phyloP scores from a whole-genome alignment of 2,888 invertebrate genomes.

The Sialis lutaria region DNA sequence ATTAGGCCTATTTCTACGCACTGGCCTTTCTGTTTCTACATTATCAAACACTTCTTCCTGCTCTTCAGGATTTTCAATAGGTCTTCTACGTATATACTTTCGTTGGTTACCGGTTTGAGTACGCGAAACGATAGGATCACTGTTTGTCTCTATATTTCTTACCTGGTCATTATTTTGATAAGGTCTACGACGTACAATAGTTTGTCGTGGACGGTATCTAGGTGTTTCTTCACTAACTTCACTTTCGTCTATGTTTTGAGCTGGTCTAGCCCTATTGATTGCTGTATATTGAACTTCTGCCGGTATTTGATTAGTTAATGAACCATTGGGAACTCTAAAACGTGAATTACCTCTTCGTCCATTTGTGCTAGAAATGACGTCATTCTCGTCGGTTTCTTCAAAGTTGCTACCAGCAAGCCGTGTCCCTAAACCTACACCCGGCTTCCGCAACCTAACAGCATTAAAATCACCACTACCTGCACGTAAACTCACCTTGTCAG shows the following conservation, averaged over 20 bases:
- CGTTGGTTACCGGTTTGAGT: background rate
- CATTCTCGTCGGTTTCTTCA: slow-evolving; percentile 7
- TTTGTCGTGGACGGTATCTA: background rate
- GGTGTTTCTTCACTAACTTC: background rate
- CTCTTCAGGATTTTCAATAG: background rate
- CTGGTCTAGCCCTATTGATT: background rate
- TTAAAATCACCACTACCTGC: slow-evolving; percentile 7
- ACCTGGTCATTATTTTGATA: background rate
- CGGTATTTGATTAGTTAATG: background rate
- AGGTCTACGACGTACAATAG: background rate
- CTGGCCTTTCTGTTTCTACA: slow-evolving; percentile 5
- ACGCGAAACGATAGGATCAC: background rate
- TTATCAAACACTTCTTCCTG: background rate
- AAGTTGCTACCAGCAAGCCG: slow-evolving; percentile 5
- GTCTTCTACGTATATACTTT: background rate
- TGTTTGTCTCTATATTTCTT: background rate
- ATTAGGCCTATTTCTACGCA: slow-evolving; percentile 22
- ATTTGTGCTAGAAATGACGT: slow-evolving; percentile 10
- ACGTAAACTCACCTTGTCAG: slow-evolving; percentile 11
- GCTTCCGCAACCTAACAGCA: slow-evolving; percentile 2
- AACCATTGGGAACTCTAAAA: background rate
- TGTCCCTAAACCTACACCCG: background rate
- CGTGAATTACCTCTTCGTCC: background rate
- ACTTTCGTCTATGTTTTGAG: background rate
- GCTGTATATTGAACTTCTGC: background rate